These are phyloP conservation scores for Nesometra sesokonis DNA, from an alignment of 35 echinoderm and acorn worm species.

Conservation along the genomic window DNA sequence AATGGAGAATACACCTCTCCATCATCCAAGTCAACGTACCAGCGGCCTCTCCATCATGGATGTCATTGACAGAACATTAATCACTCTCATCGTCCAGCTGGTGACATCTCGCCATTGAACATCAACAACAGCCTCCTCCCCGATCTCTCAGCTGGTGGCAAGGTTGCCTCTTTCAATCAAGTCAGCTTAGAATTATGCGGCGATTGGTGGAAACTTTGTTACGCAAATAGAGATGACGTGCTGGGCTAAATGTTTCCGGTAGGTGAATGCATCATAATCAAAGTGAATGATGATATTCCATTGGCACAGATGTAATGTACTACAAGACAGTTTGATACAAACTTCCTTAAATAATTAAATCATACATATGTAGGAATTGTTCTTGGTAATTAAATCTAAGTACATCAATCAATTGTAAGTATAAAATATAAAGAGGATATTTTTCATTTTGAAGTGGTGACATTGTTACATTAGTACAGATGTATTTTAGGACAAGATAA, in stretches of 20 bases:
- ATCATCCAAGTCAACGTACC: neutral
- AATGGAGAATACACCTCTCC: neutral
- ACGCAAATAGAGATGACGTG: neutral
- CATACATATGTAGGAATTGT: neutral
- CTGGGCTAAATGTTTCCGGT: neutral
- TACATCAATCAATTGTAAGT: too few relatives aligned
- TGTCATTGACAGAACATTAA: neutral
- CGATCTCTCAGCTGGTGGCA: neutral
- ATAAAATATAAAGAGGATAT: too few relatives aligned
- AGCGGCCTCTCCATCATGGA: neutral
- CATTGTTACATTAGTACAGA: too few relatives aligned
- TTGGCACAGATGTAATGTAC: neutral
- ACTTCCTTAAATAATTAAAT: neutral
- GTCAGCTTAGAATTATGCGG: neutral
- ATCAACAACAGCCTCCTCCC: neutral
- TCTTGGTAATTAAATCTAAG: neutral
- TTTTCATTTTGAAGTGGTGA: too few relatives aligned
- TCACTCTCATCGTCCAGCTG: neutral
- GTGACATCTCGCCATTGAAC: neutral
- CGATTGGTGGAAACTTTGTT: neutral
- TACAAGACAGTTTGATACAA: neutral
- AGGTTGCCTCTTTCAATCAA: neutral
- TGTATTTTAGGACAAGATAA: too few relatives aligned
- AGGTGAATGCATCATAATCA: neutral
- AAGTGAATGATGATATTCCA: neutral